Evolutionary conservation across 2,113 vertebrate species (phyloP), one percentile per base, ranked within the genome.

Genomic region (Falcunculus frontatus): DNA sequence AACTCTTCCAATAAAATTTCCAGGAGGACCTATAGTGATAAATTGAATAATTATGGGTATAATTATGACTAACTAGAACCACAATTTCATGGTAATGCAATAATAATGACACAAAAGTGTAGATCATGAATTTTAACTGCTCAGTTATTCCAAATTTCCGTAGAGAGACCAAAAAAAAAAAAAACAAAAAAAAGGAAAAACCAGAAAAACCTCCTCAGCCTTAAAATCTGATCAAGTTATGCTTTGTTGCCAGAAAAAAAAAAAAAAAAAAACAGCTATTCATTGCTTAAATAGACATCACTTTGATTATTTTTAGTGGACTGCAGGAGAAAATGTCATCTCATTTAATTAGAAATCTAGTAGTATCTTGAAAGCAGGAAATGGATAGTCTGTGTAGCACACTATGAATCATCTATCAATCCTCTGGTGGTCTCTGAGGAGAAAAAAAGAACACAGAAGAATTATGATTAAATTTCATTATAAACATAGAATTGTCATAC

Each of bases 11-110:
- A 97, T 98, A 98, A 98, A 98, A 97, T 96, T 98, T 98, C 97
- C 98, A 97, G 96, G 96, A 98, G 98, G 97, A 97, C 97, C 98
- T 97, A 93, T 97, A 93, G 97, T 98, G 98, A 98, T 98, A 98
- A 98, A 98, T 98, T 97, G 98, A 98, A 98, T 98, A 98, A 98
- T 98, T 98, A 98, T 97, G 97, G 96, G 97, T 84, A 95, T 98
- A 98, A 98, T 98, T 98, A 98, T 98, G 97, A 97, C 97, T 98
- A 98, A 98, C 97, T 98, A 98, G 97, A 97, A 97, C 96, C 93
- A 97, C 98, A 98, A 98, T 98, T 98, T 97, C 98, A 98, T 97
- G 97, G 97, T 98, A 98, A 98, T 98, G 98, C 94, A 98, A 98
- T 98, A 98, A 98, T 98, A 98, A 98, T 98, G 98, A 97, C 98